A percentile compares a stretch with the other conserved stretches of the same genome.
Conservation (phyloP, 2,888 invertebrate species). For the Caenorhabditis wallacei region DNA sequence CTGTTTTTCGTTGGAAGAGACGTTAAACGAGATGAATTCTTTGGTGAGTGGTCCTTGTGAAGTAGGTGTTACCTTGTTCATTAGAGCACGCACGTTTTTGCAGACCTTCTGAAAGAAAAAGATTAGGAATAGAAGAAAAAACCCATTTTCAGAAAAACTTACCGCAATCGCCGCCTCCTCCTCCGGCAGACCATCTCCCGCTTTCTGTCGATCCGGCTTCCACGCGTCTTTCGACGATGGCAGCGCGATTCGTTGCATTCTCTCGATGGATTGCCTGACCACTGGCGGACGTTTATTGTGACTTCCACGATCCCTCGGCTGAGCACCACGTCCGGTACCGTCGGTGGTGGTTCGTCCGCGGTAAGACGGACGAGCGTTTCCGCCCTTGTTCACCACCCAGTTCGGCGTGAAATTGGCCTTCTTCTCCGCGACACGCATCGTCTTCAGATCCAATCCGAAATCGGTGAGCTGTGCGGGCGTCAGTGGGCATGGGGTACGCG, state of each 20-base stretch:
- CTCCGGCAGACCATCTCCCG: conserved; percentile 33
- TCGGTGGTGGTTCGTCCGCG: conserved; percentile 63
- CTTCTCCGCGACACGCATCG: conserved; percentile 66
- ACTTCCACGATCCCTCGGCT: conserved; percentile 45
- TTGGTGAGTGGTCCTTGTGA: conserved; percentile 69
- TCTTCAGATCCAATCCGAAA: conserved; percentile 71
- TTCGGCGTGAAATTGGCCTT: conserved; percentile 66
- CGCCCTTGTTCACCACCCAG: conserved; percentile 49
- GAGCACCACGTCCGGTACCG: conserved; percentile 59
- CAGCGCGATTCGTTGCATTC: conserved; percentile 54
- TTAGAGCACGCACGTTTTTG: conserved; percentile 75
- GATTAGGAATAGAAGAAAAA: neutral
- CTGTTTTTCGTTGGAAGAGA: conserved; percentile 59
- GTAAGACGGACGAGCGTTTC: conserved; percentile 48
- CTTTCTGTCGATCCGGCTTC: conserved; percentile 72
- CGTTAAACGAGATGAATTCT: conserved; percentile 72
- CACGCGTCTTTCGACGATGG: conserved; percentile 74
- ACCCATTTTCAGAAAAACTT: too few relatives aligned
- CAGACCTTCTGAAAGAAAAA: conserved; percentile 59
- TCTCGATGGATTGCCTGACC: conserved; percentile 61
- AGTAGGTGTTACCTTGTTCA: conserved; percentile 80
- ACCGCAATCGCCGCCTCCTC: conserved; percentile 62
- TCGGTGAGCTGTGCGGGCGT: conserved; percentile 48
- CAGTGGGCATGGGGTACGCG: conserved; percentile 66
- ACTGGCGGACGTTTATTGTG: conserved; percentile 58